Percentiles rank a stretch among this genome's conserved stretches.
These are phyloP conservation scores for Atta colombica DNA, from an alignment of 1,140 invertebrate species.

Conservation along the genomic window DNA sequence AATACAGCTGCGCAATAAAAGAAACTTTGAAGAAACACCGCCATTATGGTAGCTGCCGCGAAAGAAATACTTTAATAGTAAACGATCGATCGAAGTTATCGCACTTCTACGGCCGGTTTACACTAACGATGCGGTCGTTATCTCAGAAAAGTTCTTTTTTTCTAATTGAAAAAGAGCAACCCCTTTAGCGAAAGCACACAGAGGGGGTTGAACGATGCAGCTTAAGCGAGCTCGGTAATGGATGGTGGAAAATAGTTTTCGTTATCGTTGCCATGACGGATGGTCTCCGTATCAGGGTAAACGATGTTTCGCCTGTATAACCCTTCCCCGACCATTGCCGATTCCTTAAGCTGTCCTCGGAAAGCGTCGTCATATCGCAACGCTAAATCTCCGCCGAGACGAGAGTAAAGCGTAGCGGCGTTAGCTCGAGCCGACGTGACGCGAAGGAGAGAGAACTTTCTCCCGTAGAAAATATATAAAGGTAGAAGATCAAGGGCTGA, in stretches of 20 bases:
- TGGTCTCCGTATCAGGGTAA: constrained; percentile 58
- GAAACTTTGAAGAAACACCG: constrained; percentile 54
- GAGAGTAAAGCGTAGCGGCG: constrained; percentile 44
- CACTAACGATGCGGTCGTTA: constrained; percentile 56
- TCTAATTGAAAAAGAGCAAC: constrained; percentile 44
- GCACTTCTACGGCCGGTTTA: constrained; percentile 37
- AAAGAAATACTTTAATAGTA: constrained; percentile 46
- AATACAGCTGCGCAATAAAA: constrained; percentile 34
- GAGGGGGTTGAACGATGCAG: constrained; percentile 45
- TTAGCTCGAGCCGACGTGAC: background rate
- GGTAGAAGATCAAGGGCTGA: constrained; percentile 49
- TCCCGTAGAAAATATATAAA: constrained; percentile 37
- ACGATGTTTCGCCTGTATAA: constrained; percentile 54
- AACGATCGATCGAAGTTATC: constrained; percentile 62
- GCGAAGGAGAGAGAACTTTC: background rate
- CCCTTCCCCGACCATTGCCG: constrained; percentile 36
- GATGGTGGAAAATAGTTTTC: constrained; percentile 62
- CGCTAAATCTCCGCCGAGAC: constrained; percentile 53
- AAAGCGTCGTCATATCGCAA: constrained; percentile 52
- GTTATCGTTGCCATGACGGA: constrained; percentile 60
- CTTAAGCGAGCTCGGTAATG: constrained; percentile 64
- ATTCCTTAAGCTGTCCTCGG: constrained; percentile 60
- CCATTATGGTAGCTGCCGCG: constrained; percentile 26
- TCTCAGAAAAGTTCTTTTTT: constrained; percentile 45
- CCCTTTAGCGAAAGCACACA: constrained; percentile 22